Base-by-base conservation (phyloP, 2,888 invertebrate species). In the Schrankia costaestrigalis region DNA sequence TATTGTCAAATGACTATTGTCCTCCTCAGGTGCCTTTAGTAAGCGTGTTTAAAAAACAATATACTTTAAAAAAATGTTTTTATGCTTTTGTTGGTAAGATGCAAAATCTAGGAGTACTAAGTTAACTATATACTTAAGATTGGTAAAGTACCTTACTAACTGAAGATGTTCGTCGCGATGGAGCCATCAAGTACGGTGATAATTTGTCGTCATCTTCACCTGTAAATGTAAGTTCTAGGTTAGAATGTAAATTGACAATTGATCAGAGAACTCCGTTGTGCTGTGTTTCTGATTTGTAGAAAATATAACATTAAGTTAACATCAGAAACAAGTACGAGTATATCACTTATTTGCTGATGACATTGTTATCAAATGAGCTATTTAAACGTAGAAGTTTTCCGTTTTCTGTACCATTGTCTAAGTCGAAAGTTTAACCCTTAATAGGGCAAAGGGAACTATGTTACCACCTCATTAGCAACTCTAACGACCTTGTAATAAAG, bases 1-100 rank as follows among this genome's bases (percentile, higher is more conserved):
- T 50, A 94, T 93, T 5, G 92, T 91, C 44, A 94, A 78, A 71
- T 91, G 91, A 42, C 90, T 89, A 44, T 82, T 89, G 52, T 92
- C 90, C 49, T 90, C 90, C 44, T 91, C 91, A 26, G 72, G 33
- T 1, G 33, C 56, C 78, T 83, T 69, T 32, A 10, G 78, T 49
- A 71, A 66, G 81, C 82, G 48, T 75, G 63, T 21, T 47, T 14
- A 30, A 25, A 30, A n/a, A 6, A 12, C 3, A 35, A 18, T 10
- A 14, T 6, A n/a, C 14, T 13, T 13, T 25, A n/a, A 10, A 25
- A 17, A 10, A 17, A 10, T 17, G 4, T 17, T 3, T 17, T 17
- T 17, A 17, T 17, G 17, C 17, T 7, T n/a, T n/a, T n/a, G n/a
- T n/a, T n/a, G n/a, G n/a, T n/a, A n/a, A n/a, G n/a, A n/a, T n/a